Evolutionary conservation across 2,888 invertebrate species (phyloP), one percentile per base, ranked within the genome.

Genomic region (Omphaloscelis lunosa): DNA sequence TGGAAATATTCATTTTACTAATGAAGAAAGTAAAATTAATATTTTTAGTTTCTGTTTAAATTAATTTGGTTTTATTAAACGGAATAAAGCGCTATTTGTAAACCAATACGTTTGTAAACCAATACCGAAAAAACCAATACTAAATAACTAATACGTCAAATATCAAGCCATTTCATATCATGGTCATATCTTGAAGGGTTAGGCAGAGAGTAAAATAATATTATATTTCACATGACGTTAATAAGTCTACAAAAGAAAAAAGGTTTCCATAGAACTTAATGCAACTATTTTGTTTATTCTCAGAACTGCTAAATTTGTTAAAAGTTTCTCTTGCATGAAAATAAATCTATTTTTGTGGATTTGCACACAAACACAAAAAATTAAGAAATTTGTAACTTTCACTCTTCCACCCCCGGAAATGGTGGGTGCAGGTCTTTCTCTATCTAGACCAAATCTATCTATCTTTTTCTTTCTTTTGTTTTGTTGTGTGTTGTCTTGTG

Each of bases 1-100:
- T 58, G 23, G 23, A 62, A 70, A 56, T 56, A 67, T 66, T 72
- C 12, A 78, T 56, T 83, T 51, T 27, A 48, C 48, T 79, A 56
- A 83, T 51, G n/a, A 62, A 17, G 9, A 76, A 63, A 59, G 29
- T 45, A 45, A 45, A 12, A 15, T 45, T 11, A 11, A 11, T 45
- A 41, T 41, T 45, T 82, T 63, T 45, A 65, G 34, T n/a, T 68
- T 59, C 23, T 51, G 48, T 51, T 45, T 15, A 41, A 65, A 58
- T 65, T 53, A 7, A 65, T 79, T 58, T 58, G 0, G 56, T 58
- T 67, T 59, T 27, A 17, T 27, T 29, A 29, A 48, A 39, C 5
- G 5, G n/a, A 39, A 15, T 48, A 39, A 34, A 23, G 2, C 2
- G 4, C 15, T 8, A 20, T 9, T 58, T 2, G n/a, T 34, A 56